A percentile compares a stretch with the other conserved stretches of the same genome.
Conservation (phyloP, 2,113 vertebrate genomes). For the Nematolebias whitei region DNA sequence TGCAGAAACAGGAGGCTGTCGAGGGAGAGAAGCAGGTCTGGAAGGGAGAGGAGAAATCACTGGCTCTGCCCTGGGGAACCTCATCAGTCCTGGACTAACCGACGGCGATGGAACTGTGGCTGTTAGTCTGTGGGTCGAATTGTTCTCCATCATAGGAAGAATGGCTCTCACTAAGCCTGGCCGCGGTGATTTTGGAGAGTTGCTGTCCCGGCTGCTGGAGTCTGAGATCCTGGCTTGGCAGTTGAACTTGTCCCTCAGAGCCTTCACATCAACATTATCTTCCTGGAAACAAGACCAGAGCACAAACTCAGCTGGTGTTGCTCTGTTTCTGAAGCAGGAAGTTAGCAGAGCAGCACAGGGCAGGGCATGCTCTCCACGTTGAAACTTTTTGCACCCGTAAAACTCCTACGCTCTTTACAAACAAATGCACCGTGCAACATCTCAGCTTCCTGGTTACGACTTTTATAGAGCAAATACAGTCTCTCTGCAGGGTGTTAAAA, state of each 20-base stretch:
- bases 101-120: constrained; percentile 16
- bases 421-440: constrained; percentile 9
- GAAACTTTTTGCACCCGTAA: constrained; percentile 1
- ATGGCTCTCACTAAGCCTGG: constrained; percentile 38
- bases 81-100: constrained; percentile 18
- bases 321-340: constrained; percentile 57
- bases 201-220: constrained; percentile 60
- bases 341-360: constrained; percentile 47
- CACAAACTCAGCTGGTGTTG: constrained; percentile 25
- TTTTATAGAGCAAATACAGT: constrained; percentile 12
- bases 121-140: constrained; percentile 31
- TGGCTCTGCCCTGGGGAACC: constrained; percentile 29
- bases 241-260: constrained; percentile 76
- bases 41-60: constrained; percentile 5
- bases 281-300: constrained; percentile 64
- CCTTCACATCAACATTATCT: constrained; percentile 76
- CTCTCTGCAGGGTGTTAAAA: constrained; percentile 6
- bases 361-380: constrained; percentile 40
- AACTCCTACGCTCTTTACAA: constrained; percentile 24
- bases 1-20: constrained; percentile 27
- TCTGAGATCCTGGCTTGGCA: constrained; percentile 35
- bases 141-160: constrained; percentile 20
- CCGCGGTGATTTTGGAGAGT: constrained; percentile 50
- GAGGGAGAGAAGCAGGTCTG: constrained; percentile 35
- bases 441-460: constrained; percentile 52